Base-by-base conservation (phyloP, 2,888 invertebrate species). In the Hypselothyrea guttata region DNA sequence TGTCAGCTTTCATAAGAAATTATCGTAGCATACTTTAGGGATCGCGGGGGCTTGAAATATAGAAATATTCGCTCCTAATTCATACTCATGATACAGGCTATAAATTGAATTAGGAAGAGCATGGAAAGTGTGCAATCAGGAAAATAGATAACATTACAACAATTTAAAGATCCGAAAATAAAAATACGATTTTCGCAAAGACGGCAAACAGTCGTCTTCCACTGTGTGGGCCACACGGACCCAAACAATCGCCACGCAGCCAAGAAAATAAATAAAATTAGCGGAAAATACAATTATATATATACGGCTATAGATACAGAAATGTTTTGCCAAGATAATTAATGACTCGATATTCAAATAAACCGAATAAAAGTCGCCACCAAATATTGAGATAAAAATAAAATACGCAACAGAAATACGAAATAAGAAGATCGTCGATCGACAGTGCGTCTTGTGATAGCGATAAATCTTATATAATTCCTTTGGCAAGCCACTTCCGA, bases 401-500 rank as follows among this genome's bases (percentile, higher is more conserved):
- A 49, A 18, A 38, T 16, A 16, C 7, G 11, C 7, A n/a, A 16
- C 4, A 13, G 44, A 38, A 11, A 53, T 12, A 48, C 35, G 45
- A 51, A 13, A 27, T 22, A 33, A 37, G n/a, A 30, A 44, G 44
- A 48, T 52, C 37, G 48, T 18, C 9, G 5, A 13, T 48, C 46
- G 34, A 22, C 16, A 35, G 57, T 72, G 65, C 55, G 59, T 63
- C 46, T 41, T 66, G 57, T 37, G 49, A 55, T 48, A 38, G 42
- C 30, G 16, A 44, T 45, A 45, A 41, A 56, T 33, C 61, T 87
- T 86, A 87, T 74, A 86, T 86, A 88, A 88, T 56, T 40, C 30
- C 31, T 46, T 56, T 15, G 45, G 30, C 18, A 44, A 46, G 46
- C 48, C 4, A 61, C 31, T 48, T 63, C 16, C 13, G 27, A 37